Evolutionary conservation across 1,140 invertebrate genomes (phyloP).

Genomic region (Galleria mellonella): DNA sequence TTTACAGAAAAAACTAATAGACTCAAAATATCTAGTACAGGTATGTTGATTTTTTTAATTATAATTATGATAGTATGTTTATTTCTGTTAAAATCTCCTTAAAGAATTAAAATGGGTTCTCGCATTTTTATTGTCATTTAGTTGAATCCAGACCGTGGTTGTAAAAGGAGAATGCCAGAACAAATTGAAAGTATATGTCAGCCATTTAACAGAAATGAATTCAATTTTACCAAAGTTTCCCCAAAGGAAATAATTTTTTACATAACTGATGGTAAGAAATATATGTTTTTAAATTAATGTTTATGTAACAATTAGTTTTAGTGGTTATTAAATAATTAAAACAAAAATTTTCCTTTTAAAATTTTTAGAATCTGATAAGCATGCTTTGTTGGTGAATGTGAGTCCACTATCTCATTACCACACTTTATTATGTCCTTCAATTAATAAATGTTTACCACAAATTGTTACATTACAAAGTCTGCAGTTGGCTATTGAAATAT

Average conservation of each 20-base stretch:
- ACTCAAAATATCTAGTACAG: conserved; percentile 41
- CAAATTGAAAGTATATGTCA: conserved; percentile 74
- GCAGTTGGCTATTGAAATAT: conserved; percentile 33
- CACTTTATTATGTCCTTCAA: conserved; percentile 78
- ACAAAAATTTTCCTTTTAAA: conserved; percentile 7
- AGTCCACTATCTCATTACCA: conserved; percentile 83
- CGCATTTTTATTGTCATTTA: conserved; percentile 42
- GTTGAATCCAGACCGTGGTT: conserved; percentile 79
- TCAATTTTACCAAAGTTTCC: conserved; percentile 82
- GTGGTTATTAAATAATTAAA: too few species aligned
- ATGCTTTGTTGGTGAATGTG: conserved; percentile 78
- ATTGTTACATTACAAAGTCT: conserved; percentile 44
- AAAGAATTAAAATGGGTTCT: too few species aligned
- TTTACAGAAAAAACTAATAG: conserved; percentile 31
- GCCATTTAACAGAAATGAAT: conserved; percentile 76
- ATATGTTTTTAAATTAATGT: too few species aligned
- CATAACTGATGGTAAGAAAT: conserved; percentile 20
- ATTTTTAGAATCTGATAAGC: conserved; percentile 52
- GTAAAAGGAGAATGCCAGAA: conserved; percentile 77
- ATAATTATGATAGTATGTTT: too few species aligned
- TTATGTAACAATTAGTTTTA: too few species aligned
- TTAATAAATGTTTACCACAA: conserved; percentile 77
- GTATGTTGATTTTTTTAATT: conserved; percentile 14
- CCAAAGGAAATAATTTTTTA: conserved; percentile 75
- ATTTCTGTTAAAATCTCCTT: too few species aligned